Evolutionary conservation across 2,888 invertebrate genomes (phyloP), one percentile per base, ranked within the genome.

Genomic region (Siphlonurus alternatus): DNA sequence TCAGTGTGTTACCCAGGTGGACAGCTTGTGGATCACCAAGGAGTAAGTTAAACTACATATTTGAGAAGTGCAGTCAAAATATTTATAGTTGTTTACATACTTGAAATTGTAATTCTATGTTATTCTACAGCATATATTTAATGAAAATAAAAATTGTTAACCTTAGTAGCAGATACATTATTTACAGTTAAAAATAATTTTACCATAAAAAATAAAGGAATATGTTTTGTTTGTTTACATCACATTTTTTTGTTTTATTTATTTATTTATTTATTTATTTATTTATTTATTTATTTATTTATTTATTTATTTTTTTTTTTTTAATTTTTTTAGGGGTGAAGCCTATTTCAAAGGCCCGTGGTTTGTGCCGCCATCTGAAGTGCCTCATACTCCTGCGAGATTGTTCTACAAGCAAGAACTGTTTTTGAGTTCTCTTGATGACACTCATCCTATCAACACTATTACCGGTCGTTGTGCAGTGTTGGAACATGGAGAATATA

Each of bases 371-470:
- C 93, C 97, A 0, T 81, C 84, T 1, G 97, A 97, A 76, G 87
- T 95, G 18, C 85, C 89, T 15, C 89, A 90, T 71, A 81, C 88
- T 2, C 83, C 88, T 10, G 85, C 82, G 22, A 78, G 86, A 77
- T 81, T 90, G 61, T 96, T 93, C 77, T 98, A 91, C 79, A 89
- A 91, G 70, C 93, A 94, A 77, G 98, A 99, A 77, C 85, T 97
- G 66, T 84, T 97, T 71, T 79, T 94, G 51, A 94, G 93, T 25
- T 89, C 91, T 0, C 85, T 92, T 67, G 95, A 95, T 73, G 94
- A 94, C 72, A 89, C 91, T 0, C 91, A 92, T 75, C 92, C 93
- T 2, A 82, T 96, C 25, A 87, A 91, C 70, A 91, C 90, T 69
- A 89, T 99, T 68, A 88, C 93, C 67, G 93, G 93, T 18, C 90